phyloP scores from a whole-genome alignment of 2,113 vertebrate species.

The Gallinago jamesoni region DNA sequence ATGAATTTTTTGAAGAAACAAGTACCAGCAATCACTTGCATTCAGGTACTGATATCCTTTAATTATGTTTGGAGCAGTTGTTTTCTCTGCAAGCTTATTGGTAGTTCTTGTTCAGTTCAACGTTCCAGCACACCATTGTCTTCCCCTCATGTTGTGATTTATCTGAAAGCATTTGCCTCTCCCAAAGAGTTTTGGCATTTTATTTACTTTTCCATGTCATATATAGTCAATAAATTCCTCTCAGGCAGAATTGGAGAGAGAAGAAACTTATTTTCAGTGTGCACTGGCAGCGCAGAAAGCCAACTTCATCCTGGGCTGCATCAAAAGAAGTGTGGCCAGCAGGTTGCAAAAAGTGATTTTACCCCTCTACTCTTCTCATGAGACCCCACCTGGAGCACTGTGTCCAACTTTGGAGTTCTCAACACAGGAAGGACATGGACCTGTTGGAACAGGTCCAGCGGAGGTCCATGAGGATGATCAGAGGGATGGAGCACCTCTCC shows the following conservation, averaged over 20 bases:
- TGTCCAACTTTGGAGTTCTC: too few species aligned
- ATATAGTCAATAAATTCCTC: neutral
- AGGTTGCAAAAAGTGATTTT: too few species aligned
- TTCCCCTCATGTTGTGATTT: neutral
- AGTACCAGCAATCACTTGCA: conserved; percentile 88
- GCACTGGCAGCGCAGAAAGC: too few species aligned
- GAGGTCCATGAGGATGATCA: too few species aligned
- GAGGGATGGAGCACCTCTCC: too few species aligned
- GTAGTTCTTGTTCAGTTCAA: neutral
- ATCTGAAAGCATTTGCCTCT: neutral
- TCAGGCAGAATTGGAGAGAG: neutral
- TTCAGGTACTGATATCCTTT: conserved; percentile 82
- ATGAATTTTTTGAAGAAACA: conserved; percentile 89
- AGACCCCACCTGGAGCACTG: too few species aligned
- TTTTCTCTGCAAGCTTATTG: neutral
- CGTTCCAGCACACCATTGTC: neutral
- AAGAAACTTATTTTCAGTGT: neutral
- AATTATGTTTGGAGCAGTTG: neutral
- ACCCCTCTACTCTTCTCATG: too few species aligned
- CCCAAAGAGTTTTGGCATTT: neutral
- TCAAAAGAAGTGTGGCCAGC: too few species aligned
- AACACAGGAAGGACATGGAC: too few species aligned
- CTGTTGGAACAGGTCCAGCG: too few species aligned
- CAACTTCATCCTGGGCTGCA: too few species aligned
- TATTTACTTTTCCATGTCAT: neutral